Percentiles rank a stretch among this genome's conserved stretches.
phyloP scores from a whole-genome alignment of 2,113 vertebrate species.

The Gymnobelideus leadbeateri region DNA sequence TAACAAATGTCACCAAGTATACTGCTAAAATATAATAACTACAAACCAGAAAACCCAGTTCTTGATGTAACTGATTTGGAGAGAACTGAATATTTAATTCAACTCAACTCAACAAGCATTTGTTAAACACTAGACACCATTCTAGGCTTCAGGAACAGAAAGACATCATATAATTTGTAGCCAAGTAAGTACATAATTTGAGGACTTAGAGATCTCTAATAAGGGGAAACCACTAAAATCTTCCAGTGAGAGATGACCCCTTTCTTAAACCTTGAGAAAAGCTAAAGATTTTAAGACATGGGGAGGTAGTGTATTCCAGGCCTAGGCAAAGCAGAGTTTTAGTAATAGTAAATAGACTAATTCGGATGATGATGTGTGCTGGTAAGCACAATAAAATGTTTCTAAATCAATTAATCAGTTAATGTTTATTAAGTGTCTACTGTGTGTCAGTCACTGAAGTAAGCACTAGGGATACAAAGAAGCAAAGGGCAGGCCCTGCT shows the following conservation, averaged over 20 bases:
- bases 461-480: too few relatives aligned
- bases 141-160: background rate
- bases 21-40: conserved; percentile 66
- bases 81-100: conserved; percentile 51
- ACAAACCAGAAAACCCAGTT: conserved; percentile 56
- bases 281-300: too few relatives aligned
- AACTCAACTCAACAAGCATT: background rate
- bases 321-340: too few relatives aligned
- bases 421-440: too few relatives aligned
- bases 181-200: background rate
- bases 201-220: background rate
- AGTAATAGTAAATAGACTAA: too few relatives aligned
- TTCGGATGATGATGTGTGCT: too few relatives aligned
- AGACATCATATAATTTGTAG: background rate
- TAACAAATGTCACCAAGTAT: conserved; percentile 45
- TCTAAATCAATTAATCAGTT: too few relatives aligned
- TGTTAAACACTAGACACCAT: background rate
- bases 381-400: too few relatives aligned
- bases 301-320: too few relatives aligned
- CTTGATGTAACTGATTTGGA: conserved; percentile 65
- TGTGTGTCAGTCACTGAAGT: too few relatives aligned
- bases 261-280: too few relatives aligned
- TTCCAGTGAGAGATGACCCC: background rate
- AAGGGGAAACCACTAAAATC: background rate
- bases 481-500: too few relatives aligned